Evolutionary conservation across 2,888 invertebrate species (phyloP), one percentile per base, ranked within the genome.

Genomic region (Ligdia adustata): DNA sequence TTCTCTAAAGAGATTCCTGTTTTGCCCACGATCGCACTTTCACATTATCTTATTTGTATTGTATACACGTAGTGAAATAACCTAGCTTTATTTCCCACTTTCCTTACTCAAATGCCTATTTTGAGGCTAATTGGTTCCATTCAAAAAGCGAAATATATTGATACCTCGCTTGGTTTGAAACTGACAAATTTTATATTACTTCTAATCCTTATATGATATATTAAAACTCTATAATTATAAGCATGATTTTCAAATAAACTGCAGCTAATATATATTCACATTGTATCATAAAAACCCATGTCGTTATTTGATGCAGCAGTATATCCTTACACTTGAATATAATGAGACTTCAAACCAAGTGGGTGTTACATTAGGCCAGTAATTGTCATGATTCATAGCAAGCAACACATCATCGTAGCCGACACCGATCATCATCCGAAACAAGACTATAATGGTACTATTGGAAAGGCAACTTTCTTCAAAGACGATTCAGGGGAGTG

Each of bases 381-480:
- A 38, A 49, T 43, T 28, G 28, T 22, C 32, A 34, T 39, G 48
- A 49, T 45, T 45, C 28, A 50, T 41, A 41, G 5, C 13, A 24
- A 29, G 16, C n/a, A 24, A 34, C 20, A 29, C 27, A 24, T 35
- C 32, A 22, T 22, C 22, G n/a, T n/a, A n/a, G 4, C 22, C 22
- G 0, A 22, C 22, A n/a, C n/a, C n/a, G 7, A 16, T 16, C 22
- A n/a, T n/a, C 22, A 6, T 22, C 22, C 22, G n/a, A 22, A 22
- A 22, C 22, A 22, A 22, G 22, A 22, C 7, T 22, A 22, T 2
- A n/a, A n/a, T 34, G 12, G 48, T 60, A 50, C 39, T 52, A 65
- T 72, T 79, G 68, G 79, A 79, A 81, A 79, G 74, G 73, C 72
- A 73, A 75, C 79, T 81, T 81, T 80, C 80, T 69, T 79, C 59